phyloP scores from a whole-genome alignment of 1,140 invertebrate genomes.

The Ericerus pela region DNA sequence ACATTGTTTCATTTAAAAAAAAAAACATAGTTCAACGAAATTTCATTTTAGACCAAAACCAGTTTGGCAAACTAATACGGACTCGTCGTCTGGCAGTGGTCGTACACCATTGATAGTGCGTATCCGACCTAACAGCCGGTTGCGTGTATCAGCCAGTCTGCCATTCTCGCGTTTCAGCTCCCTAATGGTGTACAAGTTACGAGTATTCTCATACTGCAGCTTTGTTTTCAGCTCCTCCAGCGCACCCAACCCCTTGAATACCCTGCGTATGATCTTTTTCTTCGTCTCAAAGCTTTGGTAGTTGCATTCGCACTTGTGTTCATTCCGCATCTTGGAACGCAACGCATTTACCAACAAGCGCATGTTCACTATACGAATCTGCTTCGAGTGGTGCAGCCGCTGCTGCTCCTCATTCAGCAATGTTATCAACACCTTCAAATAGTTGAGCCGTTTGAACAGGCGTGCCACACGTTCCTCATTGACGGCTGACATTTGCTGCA shows the following conservation, averaged over 20 bases:
- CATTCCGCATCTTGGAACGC: too few relatives aligned
- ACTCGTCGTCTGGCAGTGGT: too few relatives aligned
- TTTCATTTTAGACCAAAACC: too few relatives aligned
- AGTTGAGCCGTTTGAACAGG: background rate
- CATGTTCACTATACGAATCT: background rate
- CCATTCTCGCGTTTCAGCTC: background rate
- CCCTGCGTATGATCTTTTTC: too few relatives aligned
- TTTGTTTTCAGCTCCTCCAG: constrained; percentile 3
- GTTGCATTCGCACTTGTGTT: too few relatives aligned
- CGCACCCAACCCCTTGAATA: constrained; percentile 1
- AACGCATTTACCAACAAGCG: background rate
- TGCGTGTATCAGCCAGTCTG: too few relatives aligned
- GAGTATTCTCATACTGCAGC: constrained; percentile 1
- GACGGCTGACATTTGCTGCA: background rate
- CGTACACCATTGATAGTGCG: too few relatives aligned
- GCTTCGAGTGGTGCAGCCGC: background rate
- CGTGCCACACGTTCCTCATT: background rate
- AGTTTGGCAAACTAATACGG: too few relatives aligned
- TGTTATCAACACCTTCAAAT: background rate
- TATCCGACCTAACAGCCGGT: too few relatives aligned
- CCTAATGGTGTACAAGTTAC: constrained; percentile 2
- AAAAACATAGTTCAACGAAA: too few relatives aligned
- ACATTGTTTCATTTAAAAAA: too few relatives aligned
- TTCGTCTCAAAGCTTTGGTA: too few relatives aligned
- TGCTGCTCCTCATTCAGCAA: constrained; percentile 1